Evolutionary conservation across 2,888 invertebrate species (phyloP).

Genomic region (Drosophila demipolita): DNA sequence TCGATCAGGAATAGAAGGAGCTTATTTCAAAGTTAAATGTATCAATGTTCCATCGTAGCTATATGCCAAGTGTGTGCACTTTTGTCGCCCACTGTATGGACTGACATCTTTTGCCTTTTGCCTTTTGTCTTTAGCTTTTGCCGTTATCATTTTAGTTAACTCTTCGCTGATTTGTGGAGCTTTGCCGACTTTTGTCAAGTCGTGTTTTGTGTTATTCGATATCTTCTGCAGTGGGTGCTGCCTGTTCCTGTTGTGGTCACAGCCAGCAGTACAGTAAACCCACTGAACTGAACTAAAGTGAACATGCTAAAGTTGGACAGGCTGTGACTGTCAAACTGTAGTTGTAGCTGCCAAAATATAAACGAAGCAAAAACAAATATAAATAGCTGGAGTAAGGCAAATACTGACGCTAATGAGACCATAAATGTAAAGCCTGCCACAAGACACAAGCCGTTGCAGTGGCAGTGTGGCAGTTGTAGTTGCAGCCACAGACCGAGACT

Average conservation of each 20-base stretch:
- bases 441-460: constrained; percentile 21
- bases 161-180: not conserved
- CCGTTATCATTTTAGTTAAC: constrained; percentile 49
- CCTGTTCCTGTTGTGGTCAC: constrained; percentile 5
- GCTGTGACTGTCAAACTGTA: constrained; percentile 9
- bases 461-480: not conserved
- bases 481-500: constrained; percentile 51
- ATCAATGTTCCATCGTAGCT: too few relatives aligned
- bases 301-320: constrained; percentile 8
- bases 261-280: constrained; percentile 6
- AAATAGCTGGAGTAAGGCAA: constrained; percentile 33
- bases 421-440: constrained; percentile 65
- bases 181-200: constrained; percentile 36
- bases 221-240: constrained; percentile 51
- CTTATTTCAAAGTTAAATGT: too few relatives aligned
- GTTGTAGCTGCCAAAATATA: constrained; percentile 50
- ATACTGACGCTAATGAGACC: constrained; percentile 73
- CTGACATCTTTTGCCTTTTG: constrained; percentile 25
- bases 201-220: constrained; percentile 50
- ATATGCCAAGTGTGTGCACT: not conserved
- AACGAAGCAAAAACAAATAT: constrained; percentile 10
- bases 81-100: constrained; percentile 37
- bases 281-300: constrained; percentile 15
- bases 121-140: not conserved
- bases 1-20: too few relatives aligned